Evolutionary conservation across 2,113 vertebrate genomes (phyloP).

Genomic region (Strix uralensis): DNA sequence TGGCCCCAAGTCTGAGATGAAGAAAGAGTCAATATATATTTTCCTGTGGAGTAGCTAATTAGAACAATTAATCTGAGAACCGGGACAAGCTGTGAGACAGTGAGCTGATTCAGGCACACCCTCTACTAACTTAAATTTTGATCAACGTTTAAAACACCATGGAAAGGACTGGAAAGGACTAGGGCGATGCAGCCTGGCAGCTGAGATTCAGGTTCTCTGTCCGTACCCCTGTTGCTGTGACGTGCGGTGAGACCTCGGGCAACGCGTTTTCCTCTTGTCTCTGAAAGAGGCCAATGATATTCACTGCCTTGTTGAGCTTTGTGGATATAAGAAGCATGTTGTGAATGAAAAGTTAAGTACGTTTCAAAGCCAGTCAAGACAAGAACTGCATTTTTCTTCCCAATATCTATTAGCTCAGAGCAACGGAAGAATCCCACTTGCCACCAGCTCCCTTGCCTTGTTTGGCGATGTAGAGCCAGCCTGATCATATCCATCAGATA

Average conservation of each 20-base stretch:
- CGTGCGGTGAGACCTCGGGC: background rate
- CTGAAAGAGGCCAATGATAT: background rate
- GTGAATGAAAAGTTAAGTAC: slow-evolving; percentile 59
- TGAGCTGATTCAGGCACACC: background rate
- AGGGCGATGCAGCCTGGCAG: accelerated
- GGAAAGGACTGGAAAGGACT: background rate
- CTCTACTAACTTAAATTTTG: slow-evolving; percentile 20
- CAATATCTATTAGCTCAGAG: slow-evolving; percentile 59
- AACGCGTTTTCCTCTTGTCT: background rate
- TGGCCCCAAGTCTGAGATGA: background rate
- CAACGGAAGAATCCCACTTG: slow-evolving; percentile 61
- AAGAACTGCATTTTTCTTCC: slow-evolving; percentile 62
- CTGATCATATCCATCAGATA: slow-evolving; percentile 54
- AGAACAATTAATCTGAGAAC: slow-evolving; percentile 25
- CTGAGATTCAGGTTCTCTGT: background rate
- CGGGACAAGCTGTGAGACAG: slow-evolving; percentile 3
- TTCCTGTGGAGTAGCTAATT: slow-evolving; percentile 31
- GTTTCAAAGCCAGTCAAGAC: slow-evolving; percentile 61
- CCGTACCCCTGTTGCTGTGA: background rate
- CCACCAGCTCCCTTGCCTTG: slow-evolving; percentile 35
- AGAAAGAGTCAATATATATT: background rate
- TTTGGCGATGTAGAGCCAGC: slow-evolving; percentile 54
- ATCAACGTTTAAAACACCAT: background rate
- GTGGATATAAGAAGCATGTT: slow-evolving; percentile 42
- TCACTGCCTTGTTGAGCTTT: slow-evolving; percentile 30